phyloP scores from a whole-genome alignment of 1,140 invertebrate genomes.

The Aphaenogaster floridana region DNA sequence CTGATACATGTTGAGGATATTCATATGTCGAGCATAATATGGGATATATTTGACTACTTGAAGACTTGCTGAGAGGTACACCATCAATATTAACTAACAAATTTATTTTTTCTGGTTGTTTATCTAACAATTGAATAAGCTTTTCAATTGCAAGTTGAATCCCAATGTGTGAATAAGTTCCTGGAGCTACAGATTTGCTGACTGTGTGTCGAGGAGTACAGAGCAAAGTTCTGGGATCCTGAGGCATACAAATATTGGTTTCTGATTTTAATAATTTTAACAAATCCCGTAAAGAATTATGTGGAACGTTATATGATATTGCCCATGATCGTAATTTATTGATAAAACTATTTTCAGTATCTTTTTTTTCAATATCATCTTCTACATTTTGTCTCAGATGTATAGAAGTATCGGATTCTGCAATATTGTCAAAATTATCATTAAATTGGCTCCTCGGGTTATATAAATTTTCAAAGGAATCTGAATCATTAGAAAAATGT shows the following conservation, averaged over 20 bases:
- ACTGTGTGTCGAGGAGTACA: neutral
- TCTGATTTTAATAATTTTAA: slow-evolving; percentile 20
- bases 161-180: slow-evolving; percentile 12
- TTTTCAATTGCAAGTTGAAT: slow-evolving; percentile 2
- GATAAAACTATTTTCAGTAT: neutral
- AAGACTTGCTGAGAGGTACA: too few species aligned
- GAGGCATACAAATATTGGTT: neutral
- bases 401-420: neutral
- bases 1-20: neutral
- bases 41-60: neutral
- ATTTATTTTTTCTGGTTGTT: slow-evolving; percentile 1
- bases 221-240: slow-evolving; percentile 18
- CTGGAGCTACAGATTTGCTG: neutral
- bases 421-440: slow-evolving; percentile 7
- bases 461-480: slow-evolving; percentile 3
- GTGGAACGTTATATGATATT: slow-evolving; percentile 20
- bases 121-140: neutral
- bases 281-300: slow-evolving; percentile 10
- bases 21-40: neutral
- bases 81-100: neutral
- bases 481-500: neutral
- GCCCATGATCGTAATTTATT: slow-evolving; percentile 15
- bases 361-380: neutral
- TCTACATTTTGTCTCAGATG: neutral
- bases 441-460: neutral